These are phyloP conservation scores for Cosmia trapezina DNA, from an alignment of 2,888 invertebrate species.

Conservation along the genomic window DNA sequence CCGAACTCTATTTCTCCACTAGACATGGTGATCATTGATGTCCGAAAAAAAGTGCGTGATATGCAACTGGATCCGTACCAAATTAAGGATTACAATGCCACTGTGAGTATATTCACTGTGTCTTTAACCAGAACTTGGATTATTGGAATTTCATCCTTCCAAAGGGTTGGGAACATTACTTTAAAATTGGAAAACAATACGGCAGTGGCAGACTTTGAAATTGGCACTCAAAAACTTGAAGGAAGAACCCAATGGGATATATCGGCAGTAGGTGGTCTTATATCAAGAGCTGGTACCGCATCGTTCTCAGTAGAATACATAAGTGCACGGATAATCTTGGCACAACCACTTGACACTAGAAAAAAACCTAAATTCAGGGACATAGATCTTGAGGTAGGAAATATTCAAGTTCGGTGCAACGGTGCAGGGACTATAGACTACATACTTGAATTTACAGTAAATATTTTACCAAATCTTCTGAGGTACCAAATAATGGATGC, in stretches of 20 bases:
- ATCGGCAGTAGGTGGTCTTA: conserved; percentile 92
- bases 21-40: conserved; percentile 95
- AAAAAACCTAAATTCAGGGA: conserved; percentile 93
- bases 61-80: conserved; percentile 94
- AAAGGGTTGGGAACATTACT: conserved; percentile 94
- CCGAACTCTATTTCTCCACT: conserved; percentile 96
- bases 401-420: conserved; percentile 95
- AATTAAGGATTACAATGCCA: conserved; percentile 93
- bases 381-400: conserved; percentile 95
- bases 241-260: conserved; percentile 95
- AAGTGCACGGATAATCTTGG: conserved; percentile 92
- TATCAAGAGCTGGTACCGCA: conserved; percentile 93
- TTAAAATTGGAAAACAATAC: conserved; percentile 93
- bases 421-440: conserved; percentile 97
- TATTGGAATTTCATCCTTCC: conserved; percentile 94
- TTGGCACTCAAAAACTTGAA: conserved; percentile 94
- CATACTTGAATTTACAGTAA: conserved; percentile 94
- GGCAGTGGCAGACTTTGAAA: conserved; percentile 92
- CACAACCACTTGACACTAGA: conserved; percentile 94
- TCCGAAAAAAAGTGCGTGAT: conserved; percentile 92
- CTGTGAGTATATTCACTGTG: conserved; percentile 92
- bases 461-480: conserved; percentile 95
- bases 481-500: conserved; percentile 97
- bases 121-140: conserved; percentile 94
- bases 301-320: conserved; percentile 95